These are phyloP conservation scores for Peromyscus nudipes DNA, from an alignment of 2,797 vertebrate genomes.

Conservation along the genomic window DNA sequence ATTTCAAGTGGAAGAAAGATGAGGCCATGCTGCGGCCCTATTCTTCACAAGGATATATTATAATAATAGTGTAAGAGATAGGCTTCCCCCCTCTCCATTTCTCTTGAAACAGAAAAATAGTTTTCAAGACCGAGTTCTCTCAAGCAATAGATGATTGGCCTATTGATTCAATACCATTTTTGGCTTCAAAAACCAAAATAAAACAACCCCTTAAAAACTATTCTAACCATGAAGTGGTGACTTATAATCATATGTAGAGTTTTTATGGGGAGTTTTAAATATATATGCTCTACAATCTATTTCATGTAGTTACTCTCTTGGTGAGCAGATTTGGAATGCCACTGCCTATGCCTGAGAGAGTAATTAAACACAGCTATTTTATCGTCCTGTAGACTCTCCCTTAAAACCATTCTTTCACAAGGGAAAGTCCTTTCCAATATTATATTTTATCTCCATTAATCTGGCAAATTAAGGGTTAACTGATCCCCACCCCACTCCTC, in stretches of 20 bases:
- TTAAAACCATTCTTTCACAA: neutral
- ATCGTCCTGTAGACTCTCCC: neutral
- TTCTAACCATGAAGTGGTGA: neutral
- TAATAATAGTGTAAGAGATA: constrained; percentile 27
- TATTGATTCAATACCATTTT: neutral
- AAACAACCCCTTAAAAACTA: neutral
- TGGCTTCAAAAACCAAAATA: constrained; percentile 18
- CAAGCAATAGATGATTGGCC: neutral
- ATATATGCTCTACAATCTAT: constrained; percentile 45
- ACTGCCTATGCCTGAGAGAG: neutral
- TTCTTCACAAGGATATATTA: constrained; percentile 57
- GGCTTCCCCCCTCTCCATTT: neutral
- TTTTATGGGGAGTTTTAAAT: constrained; percentile 71
- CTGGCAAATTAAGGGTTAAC: constrained; percentile 71
- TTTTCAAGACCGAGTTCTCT: constrained; percentile 26
- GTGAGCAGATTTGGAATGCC: constrained; percentile 55
- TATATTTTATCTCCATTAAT: constrained; percentile 72
- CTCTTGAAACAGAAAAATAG: constrained; percentile 7
- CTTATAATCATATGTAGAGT: neutral
- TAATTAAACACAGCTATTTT: neutral
- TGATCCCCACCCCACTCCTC: neutral
- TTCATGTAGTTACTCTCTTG: constrained; percentile 65
- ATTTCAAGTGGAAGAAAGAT: constrained; percentile 63
- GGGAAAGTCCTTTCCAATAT: constrained; percentile 57
- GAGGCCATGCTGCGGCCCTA: constrained; percentile 19